Evolutionary conservation across 2,113 vertebrate genomes (phyloP).

Genomic region (Callaeas wilsoni): DNA sequence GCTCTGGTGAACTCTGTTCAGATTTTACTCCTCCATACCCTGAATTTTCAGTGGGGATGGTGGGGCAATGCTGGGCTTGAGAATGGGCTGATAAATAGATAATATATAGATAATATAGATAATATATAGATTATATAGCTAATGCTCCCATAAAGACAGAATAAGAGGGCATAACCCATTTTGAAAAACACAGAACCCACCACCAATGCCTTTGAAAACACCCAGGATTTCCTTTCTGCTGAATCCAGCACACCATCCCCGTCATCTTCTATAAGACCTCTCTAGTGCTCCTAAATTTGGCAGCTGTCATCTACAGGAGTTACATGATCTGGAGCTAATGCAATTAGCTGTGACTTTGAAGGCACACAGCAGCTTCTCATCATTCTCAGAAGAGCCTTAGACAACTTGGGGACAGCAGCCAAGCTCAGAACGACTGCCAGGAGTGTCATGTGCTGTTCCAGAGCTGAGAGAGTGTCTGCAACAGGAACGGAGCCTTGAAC

Average conservation of each 20-base stretch:
- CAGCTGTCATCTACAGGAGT: constrained; percentile 48
- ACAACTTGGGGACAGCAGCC: constrained; percentile 58
- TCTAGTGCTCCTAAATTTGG: constrained; percentile 39
- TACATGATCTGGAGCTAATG: constrained; percentile 52
- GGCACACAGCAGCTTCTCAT: constrained; percentile 61
- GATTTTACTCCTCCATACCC: accelerated
- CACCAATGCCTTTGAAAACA: not conserved
- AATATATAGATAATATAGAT: not conserved
- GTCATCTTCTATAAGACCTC: constrained; percentile 11
- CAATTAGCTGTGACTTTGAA: constrained; percentile 58
- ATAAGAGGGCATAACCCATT: not conserved
- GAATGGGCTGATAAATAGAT: not conserved
- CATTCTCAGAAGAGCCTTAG: constrained; percentile 50
- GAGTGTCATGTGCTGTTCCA: constrained; percentile 46
- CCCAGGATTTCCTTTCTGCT: constrained; percentile 13
- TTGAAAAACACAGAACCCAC: not conserved
- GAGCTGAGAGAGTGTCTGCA: constrained; percentile 31
- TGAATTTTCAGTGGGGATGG: not conserved
- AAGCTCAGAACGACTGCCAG: constrained; percentile 48
- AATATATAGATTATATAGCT: not conserved
- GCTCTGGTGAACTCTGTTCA: not conserved
- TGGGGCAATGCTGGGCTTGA: not conserved
- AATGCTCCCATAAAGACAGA: not conserved
- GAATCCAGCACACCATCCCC: constrained; percentile 15
- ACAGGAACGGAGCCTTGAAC: not conserved